Conservation (phyloP, 2,797 vertebrate species). For the Neosilurus hyrtlii region DNA sequence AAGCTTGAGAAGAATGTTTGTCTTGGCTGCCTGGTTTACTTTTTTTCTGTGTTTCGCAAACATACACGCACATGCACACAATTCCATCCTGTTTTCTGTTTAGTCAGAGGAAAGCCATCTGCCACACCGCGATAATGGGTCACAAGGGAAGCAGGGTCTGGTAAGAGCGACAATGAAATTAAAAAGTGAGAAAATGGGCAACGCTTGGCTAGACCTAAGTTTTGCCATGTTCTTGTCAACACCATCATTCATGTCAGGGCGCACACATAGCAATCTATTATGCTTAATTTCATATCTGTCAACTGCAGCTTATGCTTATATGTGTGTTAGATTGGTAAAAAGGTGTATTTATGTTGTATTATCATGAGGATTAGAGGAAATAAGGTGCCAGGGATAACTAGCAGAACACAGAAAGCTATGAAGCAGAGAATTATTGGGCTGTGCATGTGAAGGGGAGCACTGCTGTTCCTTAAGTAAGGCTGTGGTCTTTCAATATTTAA, state of each 20-base stretch:
- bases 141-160: constrained; percentile 70
- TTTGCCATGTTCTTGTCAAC: constrained; percentile 41
- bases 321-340: constrained; percentile 19
- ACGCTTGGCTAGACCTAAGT: constrained; percentile 60
- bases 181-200: constrained; percentile 67
- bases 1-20: constrained; percentile 45
- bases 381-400: constrained; percentile 30
- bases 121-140: constrained; percentile 75
- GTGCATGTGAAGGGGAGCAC: constrained; percentile 1
- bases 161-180: constrained; percentile 66
- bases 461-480: constrained; percentile 33
- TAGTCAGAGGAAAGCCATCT: constrained; percentile 69
- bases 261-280: constrained; percentile 5
- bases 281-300: not conserved
- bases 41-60: constrained; percentile 23
- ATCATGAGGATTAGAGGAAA: constrained; percentile 43
- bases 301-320: not conserved
- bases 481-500: constrained; percentile 31
- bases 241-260: constrained; percentile 23
- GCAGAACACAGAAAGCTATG: constrained; percentile 23
- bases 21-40: constrained; percentile 48
- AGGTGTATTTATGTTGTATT: constrained; percentile 33
- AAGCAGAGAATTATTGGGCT: constrained; percentile 30
- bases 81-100: constrained; percentile 66
- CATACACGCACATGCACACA: constrained; percentile 35